Percentiles rank a stretch among this genome's conserved stretches.
Evolutionary conservation across 2,797 vertebrate genomes (phyloP).

Genomic region (Oophaga sylvatica): DNA sequence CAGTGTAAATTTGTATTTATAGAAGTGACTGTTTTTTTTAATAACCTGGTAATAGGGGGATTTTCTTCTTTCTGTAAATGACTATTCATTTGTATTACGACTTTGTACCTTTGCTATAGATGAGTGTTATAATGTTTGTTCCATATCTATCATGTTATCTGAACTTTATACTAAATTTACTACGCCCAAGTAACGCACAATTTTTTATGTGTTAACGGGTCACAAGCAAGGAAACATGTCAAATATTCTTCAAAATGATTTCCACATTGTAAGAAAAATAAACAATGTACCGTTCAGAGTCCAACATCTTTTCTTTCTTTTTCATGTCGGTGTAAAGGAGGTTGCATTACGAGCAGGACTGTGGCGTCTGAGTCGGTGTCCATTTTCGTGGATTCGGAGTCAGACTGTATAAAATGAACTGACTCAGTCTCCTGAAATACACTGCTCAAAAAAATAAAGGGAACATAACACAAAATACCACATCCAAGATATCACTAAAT

Average conservation of each 20-base stretch:
- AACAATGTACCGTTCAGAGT: slow-evolving; percentile 62
- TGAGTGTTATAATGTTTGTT: slow-evolving; percentile 66
- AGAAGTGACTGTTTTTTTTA: slow-evolving; percentile 79
- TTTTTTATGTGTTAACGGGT: slow-evolving; percentile 65
- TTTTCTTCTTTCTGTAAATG: slow-evolving; percentile 78
- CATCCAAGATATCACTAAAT: too few species aligned
- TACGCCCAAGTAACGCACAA: slow-evolving; percentile 68
- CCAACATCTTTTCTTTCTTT: not conserved
- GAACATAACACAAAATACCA: too few species aligned
- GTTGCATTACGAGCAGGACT: too few species aligned
- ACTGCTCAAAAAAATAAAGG: too few species aligned
- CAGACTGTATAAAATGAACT: too few species aligned
- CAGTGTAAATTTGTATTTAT: slow-evolving; percentile 77
- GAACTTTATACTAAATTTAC: slow-evolving; percentile 77
- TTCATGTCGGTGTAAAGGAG: not conserved
- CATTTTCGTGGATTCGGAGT: too few species aligned
- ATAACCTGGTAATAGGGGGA: slow-evolving; percentile 75
- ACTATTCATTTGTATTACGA: slow-evolving; percentile 79
- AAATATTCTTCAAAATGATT: slow-evolving; percentile 74
- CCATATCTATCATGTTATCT: slow-evolving; percentile 71
- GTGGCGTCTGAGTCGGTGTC: too few species aligned
- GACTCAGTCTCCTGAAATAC: too few species aligned
- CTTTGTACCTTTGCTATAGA: slow-evolving; percentile 77
- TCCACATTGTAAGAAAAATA: slow-evolving; percentile 73
- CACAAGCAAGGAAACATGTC: slow-evolving; percentile 68